phyloP scores from a whole-genome alignment of 2,113 vertebrate genomes.

The Heterotilapia buettikoferi region DNA sequence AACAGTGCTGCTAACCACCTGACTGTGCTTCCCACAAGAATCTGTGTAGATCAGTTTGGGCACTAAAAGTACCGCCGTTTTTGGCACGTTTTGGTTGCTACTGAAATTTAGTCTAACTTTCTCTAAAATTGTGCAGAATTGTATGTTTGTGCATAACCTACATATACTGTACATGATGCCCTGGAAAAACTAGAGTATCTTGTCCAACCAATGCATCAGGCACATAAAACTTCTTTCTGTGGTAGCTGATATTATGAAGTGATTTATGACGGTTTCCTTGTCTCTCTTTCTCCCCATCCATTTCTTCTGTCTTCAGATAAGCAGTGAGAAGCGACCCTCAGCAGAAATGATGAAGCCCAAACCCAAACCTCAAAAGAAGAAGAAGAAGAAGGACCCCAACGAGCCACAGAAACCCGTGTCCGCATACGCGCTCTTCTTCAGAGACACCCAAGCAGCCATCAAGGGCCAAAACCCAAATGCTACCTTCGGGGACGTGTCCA shows the following conservation, averaged over 20 bases:
- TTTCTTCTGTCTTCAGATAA: constrained; percentile 46
- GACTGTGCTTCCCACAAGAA: background rate
- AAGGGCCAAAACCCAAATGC: constrained; percentile 94
- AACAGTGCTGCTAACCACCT: background rate
- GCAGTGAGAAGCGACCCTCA: constrained; percentile 80
- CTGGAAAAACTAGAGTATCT: background rate
- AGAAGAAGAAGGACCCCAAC: constrained; percentile 88
- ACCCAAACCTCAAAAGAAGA: constrained; percentile 94
- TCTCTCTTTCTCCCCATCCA: background rate
- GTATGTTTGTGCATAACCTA: background rate
- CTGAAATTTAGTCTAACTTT: background rate
- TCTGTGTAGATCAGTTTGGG: background rate
- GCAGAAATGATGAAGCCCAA: constrained; percentile 89
- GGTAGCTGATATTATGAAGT: background rate
- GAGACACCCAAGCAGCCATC: constrained; percentile 94
- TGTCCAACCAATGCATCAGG: background rate
- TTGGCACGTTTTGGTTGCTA: background rate
- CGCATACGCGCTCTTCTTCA: constrained; percentile 92
- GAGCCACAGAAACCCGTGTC: constrained; percentile 96
- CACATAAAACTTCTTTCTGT: background rate
- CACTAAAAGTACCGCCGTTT: background rate
- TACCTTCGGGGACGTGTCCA: constrained; percentile 92
- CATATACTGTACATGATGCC: background rate
- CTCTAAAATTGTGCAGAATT: background rate
- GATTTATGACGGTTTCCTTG: background rate